Evolutionary conservation across 2,888 invertebrate genomes (phyloP).

Genomic region (Sphecodes monilicornis): DNA sequence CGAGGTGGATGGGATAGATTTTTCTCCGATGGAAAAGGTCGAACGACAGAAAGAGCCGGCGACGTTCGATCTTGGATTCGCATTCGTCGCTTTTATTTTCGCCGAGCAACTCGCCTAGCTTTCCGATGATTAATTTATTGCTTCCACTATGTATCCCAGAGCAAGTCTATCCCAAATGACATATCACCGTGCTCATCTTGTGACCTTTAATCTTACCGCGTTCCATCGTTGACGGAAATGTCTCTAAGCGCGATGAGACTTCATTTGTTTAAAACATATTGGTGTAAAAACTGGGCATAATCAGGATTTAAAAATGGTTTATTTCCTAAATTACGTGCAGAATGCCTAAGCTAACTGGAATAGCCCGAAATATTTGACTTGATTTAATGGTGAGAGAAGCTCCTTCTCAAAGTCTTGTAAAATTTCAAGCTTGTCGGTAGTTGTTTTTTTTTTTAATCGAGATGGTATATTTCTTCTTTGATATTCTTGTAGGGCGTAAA

Average conservation of each 20-base stretch:
- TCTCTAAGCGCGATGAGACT: not conserved
- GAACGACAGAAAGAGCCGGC: slow-evolving; percentile 56
- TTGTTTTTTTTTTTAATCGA: no score
- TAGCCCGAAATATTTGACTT: no score
- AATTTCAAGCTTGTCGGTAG: not conserved
- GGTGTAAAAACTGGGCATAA: not conserved
- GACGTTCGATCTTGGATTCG: slow-evolving; percentile 24
- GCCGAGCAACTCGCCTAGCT: slow-evolving; percentile 24
- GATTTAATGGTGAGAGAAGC: not conserved
- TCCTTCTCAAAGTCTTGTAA: not conserved
- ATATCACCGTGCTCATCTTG: not conserved
- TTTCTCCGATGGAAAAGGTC: slow-evolving; percentile 67
- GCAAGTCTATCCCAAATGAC: not conserved
- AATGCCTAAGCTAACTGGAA: no score
- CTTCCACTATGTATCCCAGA: slow-evolving; percentile 27
- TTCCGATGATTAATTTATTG: slow-evolving; percentile 59
- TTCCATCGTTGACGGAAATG: slow-evolving; percentile 24
- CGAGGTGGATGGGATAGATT: slow-evolving; percentile 63
- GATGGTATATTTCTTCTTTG: not conserved
- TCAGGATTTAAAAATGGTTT: not conserved
- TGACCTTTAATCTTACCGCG: slow-evolving; percentile 55
- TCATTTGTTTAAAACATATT: no score
- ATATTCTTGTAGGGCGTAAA: not conserved
- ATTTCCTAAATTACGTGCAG: not conserved
- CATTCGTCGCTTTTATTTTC: slow-evolving; percentile 36